These are phyloP conservation scores for Cataglyphis albicans DNA, from an alignment of 2,888 invertebrate species.

Conservation along the genomic window DNA sequence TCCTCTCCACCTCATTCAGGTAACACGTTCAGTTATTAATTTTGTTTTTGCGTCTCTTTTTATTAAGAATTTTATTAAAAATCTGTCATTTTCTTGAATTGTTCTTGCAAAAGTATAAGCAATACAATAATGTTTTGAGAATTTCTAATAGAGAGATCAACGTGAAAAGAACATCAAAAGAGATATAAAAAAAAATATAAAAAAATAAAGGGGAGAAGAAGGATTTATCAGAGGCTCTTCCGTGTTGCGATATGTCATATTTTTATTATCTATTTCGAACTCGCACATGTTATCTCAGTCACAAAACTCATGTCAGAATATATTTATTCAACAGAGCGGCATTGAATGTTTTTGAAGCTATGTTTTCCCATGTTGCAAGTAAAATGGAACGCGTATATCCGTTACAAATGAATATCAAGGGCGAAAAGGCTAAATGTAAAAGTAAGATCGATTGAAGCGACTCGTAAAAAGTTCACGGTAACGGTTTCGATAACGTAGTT, in stretches of 20 bases:
- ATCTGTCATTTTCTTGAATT: not conserved
- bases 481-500: not conserved
- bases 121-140: not conserved
- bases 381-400: not conserved
- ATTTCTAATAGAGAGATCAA: not conserved
- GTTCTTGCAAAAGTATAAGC: not conserved
- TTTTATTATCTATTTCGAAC: not conserved
- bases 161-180: not conserved
- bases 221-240: not conserved
- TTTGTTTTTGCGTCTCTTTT: not conserved
- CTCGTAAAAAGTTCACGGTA: conserved; percentile 9
- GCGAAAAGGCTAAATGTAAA: not conserved
- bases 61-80: not conserved
- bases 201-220: not conserved
- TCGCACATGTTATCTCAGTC: not conserved
- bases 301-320: not conserved
- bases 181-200: not conserved
- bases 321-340: not conserved
- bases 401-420: not conserved
- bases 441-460: conserved; percentile 15
- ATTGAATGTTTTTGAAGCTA: not conserved
- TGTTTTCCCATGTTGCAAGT: not conserved
- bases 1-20: not conserved
- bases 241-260: not conserved
- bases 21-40: not conserved